phyloP scores from a whole-genome alignment of 2,888 invertebrate genomes.

The Ischnura elegans region DNA sequence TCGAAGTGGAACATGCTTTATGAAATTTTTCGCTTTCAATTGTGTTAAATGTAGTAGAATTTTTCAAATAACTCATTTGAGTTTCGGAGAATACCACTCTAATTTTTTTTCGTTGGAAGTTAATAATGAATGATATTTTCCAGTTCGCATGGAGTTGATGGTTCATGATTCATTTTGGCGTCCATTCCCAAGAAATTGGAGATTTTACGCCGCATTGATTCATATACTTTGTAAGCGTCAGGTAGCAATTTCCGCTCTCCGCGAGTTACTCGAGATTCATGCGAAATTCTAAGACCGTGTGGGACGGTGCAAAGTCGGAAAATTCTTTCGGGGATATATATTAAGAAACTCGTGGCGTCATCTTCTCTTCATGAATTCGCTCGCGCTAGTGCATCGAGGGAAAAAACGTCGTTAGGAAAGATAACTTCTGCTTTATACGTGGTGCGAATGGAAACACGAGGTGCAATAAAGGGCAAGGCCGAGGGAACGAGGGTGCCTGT shows the following conservation, averaged over 20 bases:
- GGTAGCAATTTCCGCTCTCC: not conserved
- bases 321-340: not conserved
- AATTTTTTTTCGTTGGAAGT: no score
- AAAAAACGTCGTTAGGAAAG: constrained; percentile 15
- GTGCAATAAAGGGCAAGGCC: not conserved
- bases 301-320: not conserved
- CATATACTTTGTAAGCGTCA: not conserved
- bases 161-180: no score
- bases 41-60: no score
- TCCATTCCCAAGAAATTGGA: no score
- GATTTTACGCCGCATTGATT: not conserved
- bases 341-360: not conserved
- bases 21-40: no score
- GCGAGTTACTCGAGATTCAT: not conserved
- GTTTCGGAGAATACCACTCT: no score
- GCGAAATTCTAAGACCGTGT: not conserved
- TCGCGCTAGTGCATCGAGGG: not conserved
- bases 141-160: no score
- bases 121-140: no score
- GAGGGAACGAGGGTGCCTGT: not conserved
- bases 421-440: constrained; percentile 1
- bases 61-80: no score
- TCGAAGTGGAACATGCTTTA: no score
- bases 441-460: not conserved
- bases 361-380: not conserved